A percentile compares a stretch with the other conserved stretches of the same genome.
These are phyloP conservation scores for Monoplex corrugatus DNA, from an alignment of 2,888 invertebrate genomes.

Conservation along the genomic window DNA sequence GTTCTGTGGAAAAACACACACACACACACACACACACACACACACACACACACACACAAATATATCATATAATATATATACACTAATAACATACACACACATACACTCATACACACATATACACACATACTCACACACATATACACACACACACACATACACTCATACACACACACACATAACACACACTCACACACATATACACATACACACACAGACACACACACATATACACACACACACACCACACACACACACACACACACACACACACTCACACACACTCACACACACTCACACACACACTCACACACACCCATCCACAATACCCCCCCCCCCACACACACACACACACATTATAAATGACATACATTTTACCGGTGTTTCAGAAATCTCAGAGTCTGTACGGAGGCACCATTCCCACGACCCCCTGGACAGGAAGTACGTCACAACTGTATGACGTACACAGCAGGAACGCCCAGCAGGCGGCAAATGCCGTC, in stretches of 20 bases:
- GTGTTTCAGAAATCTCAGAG: constrained; percentile 38
- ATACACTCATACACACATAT: background rate
- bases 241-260: background rate
- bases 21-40: background rate
- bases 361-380: no score
- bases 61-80: background rate
- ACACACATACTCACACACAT: no score
- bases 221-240: background rate
- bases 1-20: no score
- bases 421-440: constrained; percentile 41
- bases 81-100: background rate
- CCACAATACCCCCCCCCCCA: background rate
- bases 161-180: background rate
- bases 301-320: background rate
- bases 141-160: background rate
- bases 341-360: background rate
- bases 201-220: background rate
- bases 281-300: background rate
- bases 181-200: background rate
- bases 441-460: constrained; percentile 60
- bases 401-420: constrained; percentile 43
- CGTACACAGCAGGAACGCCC: constrained; percentile 17
- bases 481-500: constrained; percentile 26
- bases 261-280: background rate
- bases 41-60: background rate